phyloP scores from a whole-genome alignment of 2,888 invertebrate species.

The Seladonia tumulorum region DNA sequence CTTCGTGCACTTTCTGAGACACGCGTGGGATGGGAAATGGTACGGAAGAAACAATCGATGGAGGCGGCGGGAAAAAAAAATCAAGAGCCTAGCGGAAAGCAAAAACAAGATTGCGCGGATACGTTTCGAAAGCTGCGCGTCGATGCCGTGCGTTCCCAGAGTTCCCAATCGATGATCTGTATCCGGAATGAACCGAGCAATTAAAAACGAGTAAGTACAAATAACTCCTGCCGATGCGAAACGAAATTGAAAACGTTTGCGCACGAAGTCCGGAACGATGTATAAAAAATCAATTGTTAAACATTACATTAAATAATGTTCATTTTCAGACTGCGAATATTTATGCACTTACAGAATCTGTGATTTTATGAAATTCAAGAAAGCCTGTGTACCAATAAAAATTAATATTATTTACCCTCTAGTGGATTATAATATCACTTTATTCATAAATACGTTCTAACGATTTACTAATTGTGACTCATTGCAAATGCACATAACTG shows the following conservation, averaged over 20 bases:
- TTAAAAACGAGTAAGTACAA: slow-evolving; percentile 16
- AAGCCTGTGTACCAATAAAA: no score
- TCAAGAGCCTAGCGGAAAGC: neutral
- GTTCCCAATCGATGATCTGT: slow-evolving; percentile 22
- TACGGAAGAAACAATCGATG: slow-evolving; percentile 40
- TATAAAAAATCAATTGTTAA: neutral
- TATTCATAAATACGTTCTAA: no score
- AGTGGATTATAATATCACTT: no score
- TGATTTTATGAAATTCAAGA: no score
- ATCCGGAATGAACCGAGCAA: neutral
- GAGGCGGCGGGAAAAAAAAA: neutral
- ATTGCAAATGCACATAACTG: no score
- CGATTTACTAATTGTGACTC: no score
- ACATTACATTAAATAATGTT: no score
- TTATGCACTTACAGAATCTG: no score
- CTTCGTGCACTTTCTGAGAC: slow-evolving; percentile 3
- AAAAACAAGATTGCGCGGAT: slow-evolving; percentile 22
- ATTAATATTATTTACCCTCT: no score
- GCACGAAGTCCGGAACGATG: neutral
- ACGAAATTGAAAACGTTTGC: neutral
- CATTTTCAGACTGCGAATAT: no score
- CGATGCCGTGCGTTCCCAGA: slow-evolving; percentile 1
- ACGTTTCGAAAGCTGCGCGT: neutral
- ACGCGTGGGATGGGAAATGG: neutral
- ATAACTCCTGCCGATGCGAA: neutral